Conservation (phyloP, 2,113 vertebrate species). For the Tragelaphus imberbis region DNA sequence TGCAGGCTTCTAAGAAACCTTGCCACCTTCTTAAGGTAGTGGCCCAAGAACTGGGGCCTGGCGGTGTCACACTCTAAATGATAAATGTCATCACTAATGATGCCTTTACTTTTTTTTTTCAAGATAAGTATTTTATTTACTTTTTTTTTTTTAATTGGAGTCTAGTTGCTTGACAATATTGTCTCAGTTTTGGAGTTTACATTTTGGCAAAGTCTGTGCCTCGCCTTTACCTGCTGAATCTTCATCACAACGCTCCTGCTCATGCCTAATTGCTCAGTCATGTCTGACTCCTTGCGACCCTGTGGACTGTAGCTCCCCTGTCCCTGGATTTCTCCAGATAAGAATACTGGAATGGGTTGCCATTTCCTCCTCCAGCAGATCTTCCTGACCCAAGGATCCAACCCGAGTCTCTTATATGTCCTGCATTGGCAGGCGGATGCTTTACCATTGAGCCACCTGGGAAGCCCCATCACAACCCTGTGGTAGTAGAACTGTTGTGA, state of each 20-base stretch:
- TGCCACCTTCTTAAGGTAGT: background rate
- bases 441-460: background rate
- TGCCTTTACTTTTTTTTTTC: background rate
- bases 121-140: background rate
- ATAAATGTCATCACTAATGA: background rate
- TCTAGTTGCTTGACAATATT: background rate
- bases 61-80: background rate
- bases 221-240: background rate
- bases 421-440: background rate
- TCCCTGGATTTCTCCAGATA: background rate
- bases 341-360: background rate
- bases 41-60: background rate
- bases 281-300: background rate
- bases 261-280: background rate
- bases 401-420: background rate
- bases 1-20: background rate
- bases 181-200: background rate
- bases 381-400: background rate
- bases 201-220: background rate
- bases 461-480: too few relatives aligned
- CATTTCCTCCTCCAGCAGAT: background rate
- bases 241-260: rapidly evolving
- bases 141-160: background rate
- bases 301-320: background rate
- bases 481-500: background rate